A percentile compares a stretch with the other conserved stretches of the same genome.
Evolutionary conservation across 2,113 vertebrate genomes (phyloP).

Genomic region (Clarias magur): DNA sequence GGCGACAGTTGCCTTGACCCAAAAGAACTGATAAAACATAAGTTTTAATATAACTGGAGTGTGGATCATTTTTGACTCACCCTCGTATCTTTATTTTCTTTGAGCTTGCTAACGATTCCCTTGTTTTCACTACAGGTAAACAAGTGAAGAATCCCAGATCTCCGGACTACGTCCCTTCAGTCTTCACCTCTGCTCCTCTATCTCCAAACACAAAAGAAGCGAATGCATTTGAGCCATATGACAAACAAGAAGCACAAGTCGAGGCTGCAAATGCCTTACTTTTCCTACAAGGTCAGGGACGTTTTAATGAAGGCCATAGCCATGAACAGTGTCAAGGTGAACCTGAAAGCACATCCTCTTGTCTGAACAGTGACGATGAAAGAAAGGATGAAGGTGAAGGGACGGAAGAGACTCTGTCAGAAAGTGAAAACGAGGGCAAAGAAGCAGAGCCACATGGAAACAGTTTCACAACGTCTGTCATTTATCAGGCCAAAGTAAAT

Average conservation of each 20-base stretch:
- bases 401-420: constrained; percentile 40
- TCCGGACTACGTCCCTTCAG: constrained; percentile 72
- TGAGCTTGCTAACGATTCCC: not conserved
- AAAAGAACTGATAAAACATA: no score
- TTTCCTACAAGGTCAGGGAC: constrained; percentile 73
- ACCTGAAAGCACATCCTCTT: constrained; percentile 61
- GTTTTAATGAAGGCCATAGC: constrained; percentile 36
- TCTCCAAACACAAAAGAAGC: constrained; percentile 69
- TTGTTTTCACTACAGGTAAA: constrained; percentile 64
- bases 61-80: no score
- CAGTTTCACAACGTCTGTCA: constrained; percentile 16
- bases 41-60: no score
- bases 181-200: constrained; percentile 63
- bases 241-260: constrained; percentile 75
- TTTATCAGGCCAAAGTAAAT: constrained; percentile 64
- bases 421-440: constrained; percentile 57
- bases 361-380: constrained; percentile 62
- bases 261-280: constrained; percentile 75
- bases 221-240: constrained; percentile 56
- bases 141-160: constrained; percentile 76
- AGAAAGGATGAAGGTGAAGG: constrained; percentile 31
- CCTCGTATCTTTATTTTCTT: not conserved
- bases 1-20: no score
- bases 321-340: constrained; percentile 47
- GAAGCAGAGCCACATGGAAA: constrained; percentile 48